Evolutionary conservation across 2,888 invertebrate species (phyloP), one percentile per base, ranked within the genome.

Genomic region (Apodemia zela): DNA sequence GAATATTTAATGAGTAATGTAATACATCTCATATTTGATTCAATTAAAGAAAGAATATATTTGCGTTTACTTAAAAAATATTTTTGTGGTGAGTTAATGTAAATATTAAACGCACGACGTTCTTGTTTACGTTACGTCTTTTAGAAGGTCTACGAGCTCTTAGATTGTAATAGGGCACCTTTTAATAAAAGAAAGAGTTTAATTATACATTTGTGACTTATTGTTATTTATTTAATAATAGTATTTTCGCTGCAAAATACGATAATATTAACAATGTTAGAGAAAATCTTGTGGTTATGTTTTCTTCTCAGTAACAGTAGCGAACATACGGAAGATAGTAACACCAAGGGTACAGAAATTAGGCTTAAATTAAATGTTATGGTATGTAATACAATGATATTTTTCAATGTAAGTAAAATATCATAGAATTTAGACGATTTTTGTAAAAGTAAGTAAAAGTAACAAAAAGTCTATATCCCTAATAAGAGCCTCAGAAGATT

Each of bases 211-310:
- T 57, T 29, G 29, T 57, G 15, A 57, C 15, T 25, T 57, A 29
- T 57, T 1, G n/a, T 54, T 25, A 13, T 54, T 57, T 57, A 25
- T 54, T 57, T 57, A 57, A 29, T 57, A 57, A n/a, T 57, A 57
- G 25, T 15, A 15, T 1, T 25, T 15, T 57, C 13, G 57, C 57
- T n/a, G 57, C 57, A 29, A 57, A n/a, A 21, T 57, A 29, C 2
- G 15, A 29, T 57, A 25, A 29, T 13, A 47, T 47, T 47, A 47
- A 17, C 47, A 47, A 17, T 47, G 47, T 47, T 47, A 17, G 17
- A 47, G 47, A 47, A 17, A 8, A n/a, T 8, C 42, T 42, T 42
- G 17, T 47, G n/a, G n/a, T 5, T 47, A 2, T 47, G 8, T 47
- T 47, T 47, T 17, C 6, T 17, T 17, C n/a, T 17, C 7, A 7